phyloP scores from a whole-genome alignment of 2,888 invertebrate species.

The Cylindroiulus punctatus region DNA sequence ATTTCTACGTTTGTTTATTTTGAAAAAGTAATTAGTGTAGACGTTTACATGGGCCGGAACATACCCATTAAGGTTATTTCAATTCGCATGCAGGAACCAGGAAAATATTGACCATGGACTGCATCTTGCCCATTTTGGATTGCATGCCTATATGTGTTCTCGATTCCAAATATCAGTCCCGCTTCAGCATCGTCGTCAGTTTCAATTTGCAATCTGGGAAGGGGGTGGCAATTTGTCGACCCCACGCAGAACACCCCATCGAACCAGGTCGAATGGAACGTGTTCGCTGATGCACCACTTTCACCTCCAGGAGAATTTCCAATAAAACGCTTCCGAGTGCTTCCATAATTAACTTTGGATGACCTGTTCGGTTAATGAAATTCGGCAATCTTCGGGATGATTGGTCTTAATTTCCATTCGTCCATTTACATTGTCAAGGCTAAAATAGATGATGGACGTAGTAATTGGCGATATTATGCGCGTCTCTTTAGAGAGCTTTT shows the following conservation, averaged over 20 bases:
- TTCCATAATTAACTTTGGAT: neutral
- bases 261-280: constrained; percentile 12
- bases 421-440: too few relatives aligned
- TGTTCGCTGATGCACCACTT: constrained; percentile 6
- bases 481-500: too few relatives aligned
- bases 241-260: neutral
- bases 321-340: neutral
- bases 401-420: too few relatives aligned
- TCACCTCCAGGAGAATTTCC: neutral
- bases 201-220: neutral
- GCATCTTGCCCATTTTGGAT: neutral
- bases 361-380: neutral
- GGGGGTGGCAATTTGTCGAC: constrained; percentile 30
- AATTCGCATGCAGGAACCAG: neutral
- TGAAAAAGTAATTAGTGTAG: too few relatives aligned
- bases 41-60: too few relatives aligned
- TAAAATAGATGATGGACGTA: too few relatives aligned
- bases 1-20: neutral
- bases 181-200: neutral
- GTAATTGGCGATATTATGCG: too few relatives aligned
- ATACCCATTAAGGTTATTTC: too few relatives aligned
- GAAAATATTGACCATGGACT: neutral
- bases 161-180: neutral
- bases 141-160: neutral
- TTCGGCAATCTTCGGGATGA: neutral